Conservation (phyloP, 2,113 vertebrate species). For the Camelus bactrianus region DNA sequence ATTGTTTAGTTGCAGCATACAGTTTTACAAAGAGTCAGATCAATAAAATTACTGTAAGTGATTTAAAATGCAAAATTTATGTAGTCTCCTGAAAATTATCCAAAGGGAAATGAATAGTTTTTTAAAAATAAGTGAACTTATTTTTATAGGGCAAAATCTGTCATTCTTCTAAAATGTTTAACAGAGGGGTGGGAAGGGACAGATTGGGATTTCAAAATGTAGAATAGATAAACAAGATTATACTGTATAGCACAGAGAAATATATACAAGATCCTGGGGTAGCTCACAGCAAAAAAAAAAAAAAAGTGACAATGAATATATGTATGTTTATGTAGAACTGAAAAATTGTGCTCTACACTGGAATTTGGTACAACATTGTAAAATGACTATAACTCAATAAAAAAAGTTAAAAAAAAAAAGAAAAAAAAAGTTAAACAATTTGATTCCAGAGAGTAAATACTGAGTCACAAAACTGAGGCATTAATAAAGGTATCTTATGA, state of each 20-base stretch:
- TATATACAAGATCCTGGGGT: no score
- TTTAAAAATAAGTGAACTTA: not conserved
- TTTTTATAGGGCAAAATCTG: slow-evolving; percentile 21
- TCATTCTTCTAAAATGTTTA: slow-evolving; percentile 42
- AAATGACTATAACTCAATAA: no score
- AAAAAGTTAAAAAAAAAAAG: no score
- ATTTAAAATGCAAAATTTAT: slow-evolving; percentile 58
- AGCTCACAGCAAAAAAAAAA: no score
- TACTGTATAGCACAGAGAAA: no score
- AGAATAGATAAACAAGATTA: no score
- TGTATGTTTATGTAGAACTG: no score
- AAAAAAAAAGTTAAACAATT: slow-evolving; percentile 23
- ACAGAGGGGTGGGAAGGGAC: no score
- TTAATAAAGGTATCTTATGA: slow-evolving; percentile 20
- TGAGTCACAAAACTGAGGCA: not conserved
- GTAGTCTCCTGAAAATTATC: not conserved
- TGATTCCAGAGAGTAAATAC: slow-evolving; percentile 29
- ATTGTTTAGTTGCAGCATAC: not conserved
- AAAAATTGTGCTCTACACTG: no score
- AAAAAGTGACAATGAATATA: no score
- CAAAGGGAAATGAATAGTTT: not conserved
- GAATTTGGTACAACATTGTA: no score
- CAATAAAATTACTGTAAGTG: slow-evolving; percentile 7
- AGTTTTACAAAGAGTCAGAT: not conserved
- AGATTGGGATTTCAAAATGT: no score